phyloP scores from a whole-genome alignment of 2,113 vertebrate species.

The Clarias batrachus region DNA sequence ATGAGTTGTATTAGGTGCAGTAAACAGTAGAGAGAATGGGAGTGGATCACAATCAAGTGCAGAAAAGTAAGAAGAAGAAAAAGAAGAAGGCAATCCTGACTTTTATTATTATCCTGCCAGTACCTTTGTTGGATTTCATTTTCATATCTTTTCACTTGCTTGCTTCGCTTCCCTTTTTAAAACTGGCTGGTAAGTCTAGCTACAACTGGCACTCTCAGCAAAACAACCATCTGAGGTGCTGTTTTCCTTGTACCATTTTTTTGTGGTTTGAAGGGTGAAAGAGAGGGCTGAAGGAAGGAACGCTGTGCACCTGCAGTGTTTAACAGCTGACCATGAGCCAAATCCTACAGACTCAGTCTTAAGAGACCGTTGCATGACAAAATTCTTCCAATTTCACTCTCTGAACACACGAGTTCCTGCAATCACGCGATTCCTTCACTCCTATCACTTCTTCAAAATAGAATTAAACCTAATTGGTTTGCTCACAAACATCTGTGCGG shows the following conservation, averaged over 20 bases:
- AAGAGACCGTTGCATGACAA: background rate
- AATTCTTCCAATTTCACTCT: background rate
- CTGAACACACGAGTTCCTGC: background rate
- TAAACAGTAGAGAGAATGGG: background rate
- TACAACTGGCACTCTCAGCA: constrained; percentile 3
- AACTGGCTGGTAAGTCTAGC: background rate
- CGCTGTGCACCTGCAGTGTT: constrained; percentile 32
- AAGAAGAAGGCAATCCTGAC: background rate
- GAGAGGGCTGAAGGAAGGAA: background rate
- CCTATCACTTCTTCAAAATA: background rate
- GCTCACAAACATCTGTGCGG: background rate
- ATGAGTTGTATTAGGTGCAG: background rate
- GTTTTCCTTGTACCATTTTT: constrained; percentile 2
- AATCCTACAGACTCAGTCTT: background rate
- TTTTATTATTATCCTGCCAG: background rate
- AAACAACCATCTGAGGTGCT: background rate
- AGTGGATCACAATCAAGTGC: background rate
- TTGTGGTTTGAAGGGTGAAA: background rate
- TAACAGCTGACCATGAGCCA: constrained; percentile 6
- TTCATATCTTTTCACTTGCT: background rate
- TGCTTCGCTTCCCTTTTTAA: background rate
- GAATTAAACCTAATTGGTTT: background rate
- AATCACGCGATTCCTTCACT: background rate
- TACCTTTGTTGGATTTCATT: background rate
- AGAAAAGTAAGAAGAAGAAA: background rate